phyloP scores from a whole-genome alignment of 2,113 vertebrate species.

The Gallinago undulata region DNA sequence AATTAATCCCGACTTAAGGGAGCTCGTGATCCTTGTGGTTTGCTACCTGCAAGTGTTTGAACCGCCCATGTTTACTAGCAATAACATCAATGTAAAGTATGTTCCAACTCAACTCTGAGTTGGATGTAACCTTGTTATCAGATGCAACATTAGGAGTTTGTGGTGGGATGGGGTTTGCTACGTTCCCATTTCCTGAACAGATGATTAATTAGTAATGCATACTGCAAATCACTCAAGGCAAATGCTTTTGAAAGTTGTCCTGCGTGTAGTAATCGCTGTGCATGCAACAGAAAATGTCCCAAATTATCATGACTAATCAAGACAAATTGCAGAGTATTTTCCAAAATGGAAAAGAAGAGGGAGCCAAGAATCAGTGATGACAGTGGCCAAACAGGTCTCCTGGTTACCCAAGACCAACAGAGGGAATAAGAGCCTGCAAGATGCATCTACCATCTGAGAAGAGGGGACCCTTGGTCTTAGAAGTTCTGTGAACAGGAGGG shows the following conservation, averaged over 20 bases:
- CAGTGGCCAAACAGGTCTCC: background rate
- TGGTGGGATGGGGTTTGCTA: background rate
- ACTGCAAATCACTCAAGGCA: background rate
- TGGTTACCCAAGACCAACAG: background rate
- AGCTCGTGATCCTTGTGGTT: background rate
- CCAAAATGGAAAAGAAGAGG: background rate
- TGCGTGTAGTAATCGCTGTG: background rate
- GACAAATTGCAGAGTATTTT: background rate
- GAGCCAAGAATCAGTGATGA: background rate
- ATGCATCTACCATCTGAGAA: background rate
- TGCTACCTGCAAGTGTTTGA: background rate
- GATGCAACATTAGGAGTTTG: background rate
- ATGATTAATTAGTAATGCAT: background rate
- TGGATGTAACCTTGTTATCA: background rate
- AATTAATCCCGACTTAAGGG: background rate
- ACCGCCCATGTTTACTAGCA: background rate
- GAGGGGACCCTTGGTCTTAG: background rate
- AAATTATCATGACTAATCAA: background rate
- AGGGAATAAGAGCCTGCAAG: background rate
- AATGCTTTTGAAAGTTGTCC: background rate
- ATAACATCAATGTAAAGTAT: background rate
- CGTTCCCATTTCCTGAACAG: background rate
- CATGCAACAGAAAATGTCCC: background rate
- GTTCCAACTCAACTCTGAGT: background rate
- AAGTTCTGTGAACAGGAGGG: background rate